Evolutionary conservation across 2,113 vertebrate genomes (phyloP).

Genomic region (Indri indri): DNA sequence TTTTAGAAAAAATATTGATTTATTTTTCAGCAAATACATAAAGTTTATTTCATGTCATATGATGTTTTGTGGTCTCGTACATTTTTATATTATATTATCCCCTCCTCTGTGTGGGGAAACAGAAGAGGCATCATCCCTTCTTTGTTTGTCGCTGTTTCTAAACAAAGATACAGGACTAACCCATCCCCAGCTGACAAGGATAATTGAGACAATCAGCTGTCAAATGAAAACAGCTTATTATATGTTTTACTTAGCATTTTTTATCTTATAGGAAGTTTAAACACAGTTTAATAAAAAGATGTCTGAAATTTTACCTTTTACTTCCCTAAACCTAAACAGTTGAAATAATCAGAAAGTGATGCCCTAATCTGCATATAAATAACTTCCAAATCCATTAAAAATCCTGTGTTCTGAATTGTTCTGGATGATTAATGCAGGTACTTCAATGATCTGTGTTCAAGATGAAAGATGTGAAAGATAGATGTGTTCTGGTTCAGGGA

Average conservation of each 20-base stretch:
- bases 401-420: not conserved
- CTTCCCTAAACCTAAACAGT: not conserved
- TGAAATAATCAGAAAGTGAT: not conserved
- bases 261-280: not conserved
- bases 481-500: not conserved
- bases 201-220: not conserved
- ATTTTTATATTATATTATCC: not conserved
- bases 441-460: not conserved
- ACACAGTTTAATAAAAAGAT: not conserved
- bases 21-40: not conserved
- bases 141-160: not conserved
- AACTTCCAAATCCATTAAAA: not conserved
- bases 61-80: not conserved
- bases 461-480: conserved; percentile 16
- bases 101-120: not conserved
- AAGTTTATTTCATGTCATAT: not conserved
- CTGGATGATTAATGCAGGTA: not conserved
- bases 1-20: not conserved
- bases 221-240: not conserved
- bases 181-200: not conserved
- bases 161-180: not conserved
- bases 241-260: not conserved
- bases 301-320: not conserved
- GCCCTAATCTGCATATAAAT: not conserved
- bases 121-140: not conserved